Evolutionary conservation across 1,140 invertebrate species (phyloP).

Genomic region (Pemphigus obesinymphae): DNA sequence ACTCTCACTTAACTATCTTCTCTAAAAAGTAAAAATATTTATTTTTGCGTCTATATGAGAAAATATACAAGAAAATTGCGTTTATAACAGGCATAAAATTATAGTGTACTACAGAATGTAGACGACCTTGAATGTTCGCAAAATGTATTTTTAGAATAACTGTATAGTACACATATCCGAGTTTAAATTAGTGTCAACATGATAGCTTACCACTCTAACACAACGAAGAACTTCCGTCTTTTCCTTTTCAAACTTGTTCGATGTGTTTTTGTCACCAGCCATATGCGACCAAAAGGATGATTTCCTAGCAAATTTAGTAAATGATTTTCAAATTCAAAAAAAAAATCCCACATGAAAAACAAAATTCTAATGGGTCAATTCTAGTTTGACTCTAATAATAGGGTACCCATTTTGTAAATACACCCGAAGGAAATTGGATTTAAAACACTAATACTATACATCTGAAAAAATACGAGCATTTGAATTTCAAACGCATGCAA

Average conservation of each 20-base stretch:
- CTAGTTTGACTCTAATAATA: not conserved
- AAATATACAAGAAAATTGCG: not conserved
- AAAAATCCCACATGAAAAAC: not conserved
- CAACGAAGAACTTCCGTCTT: too few species aligned
- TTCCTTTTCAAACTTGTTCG: too few species aligned
- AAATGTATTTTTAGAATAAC: not conserved
- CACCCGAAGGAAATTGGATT: too few species aligned
- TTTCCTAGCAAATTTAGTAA: not conserved
- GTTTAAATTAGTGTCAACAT: too few species aligned
- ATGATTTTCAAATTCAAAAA: too few species aligned
- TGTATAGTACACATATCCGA: too few species aligned
- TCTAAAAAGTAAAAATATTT: not conserved
- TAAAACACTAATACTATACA: too few species aligned
- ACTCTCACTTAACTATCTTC: not conserved
- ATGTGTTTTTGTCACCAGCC: not conserved
- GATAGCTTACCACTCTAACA: too few species aligned
- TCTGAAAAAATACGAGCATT: too few species aligned
- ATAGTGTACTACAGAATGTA: not conserved
- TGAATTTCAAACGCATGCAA: too few species aligned
- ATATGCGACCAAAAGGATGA: not conserved
- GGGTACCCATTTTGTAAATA: not conserved
- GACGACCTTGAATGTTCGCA: not conserved
- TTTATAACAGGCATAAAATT: not conserved
- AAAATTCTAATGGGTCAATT: not conserved
- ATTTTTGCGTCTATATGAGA: not conserved